Evolutionary conservation across 2,797 vertebrate species (phyloP), one percentile per base, ranked within the genome.

Genomic region (Brachymystax lenok): DNA sequence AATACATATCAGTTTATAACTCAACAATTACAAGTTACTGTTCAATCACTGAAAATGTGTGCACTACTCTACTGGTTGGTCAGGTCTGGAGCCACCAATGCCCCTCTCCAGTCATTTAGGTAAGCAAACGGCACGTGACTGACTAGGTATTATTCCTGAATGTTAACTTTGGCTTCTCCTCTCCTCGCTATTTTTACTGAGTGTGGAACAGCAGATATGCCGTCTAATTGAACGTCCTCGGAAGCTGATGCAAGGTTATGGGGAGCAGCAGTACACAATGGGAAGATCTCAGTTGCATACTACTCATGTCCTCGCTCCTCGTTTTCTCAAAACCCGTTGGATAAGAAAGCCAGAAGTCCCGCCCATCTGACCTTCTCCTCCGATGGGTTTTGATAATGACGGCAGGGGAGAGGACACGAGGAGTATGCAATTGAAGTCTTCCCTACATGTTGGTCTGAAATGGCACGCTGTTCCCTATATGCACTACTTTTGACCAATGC

Each of bases 21-120:
- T 40, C 21, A 71, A 27, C 10, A 21, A 50, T 51, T 12, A 6
- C 56, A 59, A 59, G 19, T n/a, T 61, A 61, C 7, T 10, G 19
- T 27, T n/a, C 13, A 3, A 71, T 71, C n/a, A 51, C 12, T 51
- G 69, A 51, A 21, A 21, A 52, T 35, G 70, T 75, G 83, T 82
- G 69, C 68, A 33, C 61, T 74, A 24, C 59, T 74, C 24, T 63
- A 80, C 76, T 84, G 69, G 63, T 78, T 74, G 56, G 68, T 63
- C 76, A 46, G 21, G 21, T 63, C 21, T 12, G 8, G 24, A 63
- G 59, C 69, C 59, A 16, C 77, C 77, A 74, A 74, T 72, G 69
- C 70, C 77, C 27, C 12, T 66, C 16, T 56, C 56, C 30, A 21
- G 54, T 73, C 12, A 21, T 73, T 66, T 52, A 68, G 75, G 21